Evolutionary conservation across 92 coral and sea anemone species (phyloP).

Genomic region (Siderastrea siderea): DNA sequence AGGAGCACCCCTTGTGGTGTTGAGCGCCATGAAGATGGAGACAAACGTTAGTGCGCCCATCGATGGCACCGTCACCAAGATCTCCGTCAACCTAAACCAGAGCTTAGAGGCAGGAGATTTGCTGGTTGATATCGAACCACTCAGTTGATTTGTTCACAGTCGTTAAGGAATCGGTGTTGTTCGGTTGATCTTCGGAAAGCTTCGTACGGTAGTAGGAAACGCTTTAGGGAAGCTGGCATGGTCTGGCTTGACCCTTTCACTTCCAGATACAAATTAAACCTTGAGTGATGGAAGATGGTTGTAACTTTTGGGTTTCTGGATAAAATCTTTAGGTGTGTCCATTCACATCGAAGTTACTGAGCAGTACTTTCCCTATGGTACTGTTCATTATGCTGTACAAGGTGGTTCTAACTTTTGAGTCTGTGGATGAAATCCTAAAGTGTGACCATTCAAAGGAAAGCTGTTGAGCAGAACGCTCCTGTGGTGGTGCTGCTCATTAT

Average conservation of each 20-base stretch:
- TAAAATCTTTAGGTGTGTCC: too few relatives aligned
- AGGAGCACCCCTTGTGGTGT: constrained; percentile 93
- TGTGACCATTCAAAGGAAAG: too few relatives aligned
- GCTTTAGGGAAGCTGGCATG: not conserved
- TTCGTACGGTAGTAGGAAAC: constrained; percentile 4
- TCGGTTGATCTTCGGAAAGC: constrained; percentile 19
- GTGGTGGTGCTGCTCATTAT: too few relatives aligned
- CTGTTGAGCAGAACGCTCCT: too few relatives aligned
- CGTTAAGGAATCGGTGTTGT: not conserved
- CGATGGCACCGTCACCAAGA: constrained; percentile 87
- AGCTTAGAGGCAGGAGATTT: constrained; percentile 89
- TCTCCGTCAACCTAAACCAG: constrained; percentile 78
- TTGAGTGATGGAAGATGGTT: too few relatives aligned
- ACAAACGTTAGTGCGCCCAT: constrained; percentile 95
- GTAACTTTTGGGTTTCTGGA: too few relatives aligned
- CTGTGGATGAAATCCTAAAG: too few relatives aligned
- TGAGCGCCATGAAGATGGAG: constrained; percentile 99
- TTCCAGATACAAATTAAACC: not conserved
- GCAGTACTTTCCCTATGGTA: too few relatives aligned
- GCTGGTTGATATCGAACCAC: constrained; percentile 85
- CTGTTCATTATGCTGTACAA: too few relatives aligned
- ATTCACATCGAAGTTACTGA: too few relatives aligned
- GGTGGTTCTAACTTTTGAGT: too few relatives aligned
- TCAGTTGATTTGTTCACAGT: constrained; percentile 5
- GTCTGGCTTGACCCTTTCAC: not conserved